Evolutionary conservation across 2,113 vertebrate genomes (phyloP).

Genomic region (Lepidothrix coronata): DNA sequence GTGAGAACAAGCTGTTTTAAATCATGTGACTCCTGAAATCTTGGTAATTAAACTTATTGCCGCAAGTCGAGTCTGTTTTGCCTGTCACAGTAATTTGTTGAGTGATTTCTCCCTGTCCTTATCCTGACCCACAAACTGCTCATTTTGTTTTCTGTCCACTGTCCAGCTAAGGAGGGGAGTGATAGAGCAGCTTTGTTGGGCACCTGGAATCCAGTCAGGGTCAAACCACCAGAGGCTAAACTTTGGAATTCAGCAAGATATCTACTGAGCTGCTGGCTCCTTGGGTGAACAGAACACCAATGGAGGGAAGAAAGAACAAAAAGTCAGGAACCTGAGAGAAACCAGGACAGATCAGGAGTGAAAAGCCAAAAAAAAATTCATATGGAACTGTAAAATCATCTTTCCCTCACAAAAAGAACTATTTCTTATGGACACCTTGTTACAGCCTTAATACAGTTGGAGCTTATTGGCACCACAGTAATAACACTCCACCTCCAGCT

Average conservation of each 20-base stretch:
- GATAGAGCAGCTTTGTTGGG: not conserved
- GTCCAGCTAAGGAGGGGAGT: not conserved
- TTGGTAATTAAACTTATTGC: not conserved
- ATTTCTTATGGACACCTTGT: not conserved
- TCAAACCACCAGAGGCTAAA: not conserved
- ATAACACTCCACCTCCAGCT: not conserved
- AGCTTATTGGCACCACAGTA: not conserved
- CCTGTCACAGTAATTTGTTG: not conserved
- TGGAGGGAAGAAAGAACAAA: not conserved
- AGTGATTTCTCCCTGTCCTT: not conserved
- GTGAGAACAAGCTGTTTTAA: not conserved
- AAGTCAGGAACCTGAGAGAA: not conserved
- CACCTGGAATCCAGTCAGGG: not conserved
- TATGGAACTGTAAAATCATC: not conserved
- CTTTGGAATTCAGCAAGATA: not conserved
- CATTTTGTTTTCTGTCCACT: not conserved
- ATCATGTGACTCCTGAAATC: not conserved
- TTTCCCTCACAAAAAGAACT: not conserved
- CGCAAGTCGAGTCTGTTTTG: too few species aligned
- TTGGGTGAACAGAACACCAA: not conserved
- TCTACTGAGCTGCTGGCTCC: not conserved
- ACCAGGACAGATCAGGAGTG: not conserved
- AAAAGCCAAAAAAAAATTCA: not conserved
- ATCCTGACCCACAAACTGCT: rapidly evolving
- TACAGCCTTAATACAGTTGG: not conserved